Conservation (phyloP, 2,888 invertebrate species). For the Drosophila prostipennis region DNA sequence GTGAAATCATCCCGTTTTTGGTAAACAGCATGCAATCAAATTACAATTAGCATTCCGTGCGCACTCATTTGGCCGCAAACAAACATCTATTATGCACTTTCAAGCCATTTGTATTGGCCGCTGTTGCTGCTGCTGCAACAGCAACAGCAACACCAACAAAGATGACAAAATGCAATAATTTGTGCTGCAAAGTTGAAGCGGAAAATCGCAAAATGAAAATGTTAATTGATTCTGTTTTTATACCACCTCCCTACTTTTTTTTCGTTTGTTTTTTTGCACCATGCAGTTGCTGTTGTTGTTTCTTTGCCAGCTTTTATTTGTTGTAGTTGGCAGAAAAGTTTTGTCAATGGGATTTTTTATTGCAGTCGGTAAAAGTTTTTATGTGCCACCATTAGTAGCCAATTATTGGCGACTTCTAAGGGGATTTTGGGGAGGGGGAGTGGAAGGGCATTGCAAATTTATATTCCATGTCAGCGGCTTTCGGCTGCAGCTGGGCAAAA, state of each 20-base stretch:
- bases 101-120: constrained; percentile 18
- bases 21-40: constrained; percentile 4
- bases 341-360: constrained; percentile 67
- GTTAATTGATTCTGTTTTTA: constrained; percentile 74
- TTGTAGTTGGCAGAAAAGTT: constrained; percentile 50
- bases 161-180: constrained; percentile 62
- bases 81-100: constrained; percentile 35
- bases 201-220: constrained; percentile 76
- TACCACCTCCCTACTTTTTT: constrained; percentile 4
- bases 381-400: constrained; percentile 76
- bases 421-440: not conserved
- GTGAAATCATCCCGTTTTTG: constrained; percentile 1
- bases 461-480: constrained; percentile 72
- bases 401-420: constrained; percentile 73
- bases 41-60: constrained; percentile 18
- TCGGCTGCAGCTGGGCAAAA: constrained; percentile 57
- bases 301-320: constrained; percentile 35
- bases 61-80: constrained; percentile 19
- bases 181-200: constrained; percentile 58
- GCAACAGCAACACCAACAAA: constrained; percentile 27
- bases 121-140: not conserved
- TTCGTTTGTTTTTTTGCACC: no score
- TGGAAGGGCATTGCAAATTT: constrained; percentile 53
- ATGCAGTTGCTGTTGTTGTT: constrained; percentile 22
- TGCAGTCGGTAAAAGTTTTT: constrained; percentile 73